Evolutionary conservation across 2,113 vertebrate genomes (phyloP).

Genomic region (Heterotis niloticus): DNA sequence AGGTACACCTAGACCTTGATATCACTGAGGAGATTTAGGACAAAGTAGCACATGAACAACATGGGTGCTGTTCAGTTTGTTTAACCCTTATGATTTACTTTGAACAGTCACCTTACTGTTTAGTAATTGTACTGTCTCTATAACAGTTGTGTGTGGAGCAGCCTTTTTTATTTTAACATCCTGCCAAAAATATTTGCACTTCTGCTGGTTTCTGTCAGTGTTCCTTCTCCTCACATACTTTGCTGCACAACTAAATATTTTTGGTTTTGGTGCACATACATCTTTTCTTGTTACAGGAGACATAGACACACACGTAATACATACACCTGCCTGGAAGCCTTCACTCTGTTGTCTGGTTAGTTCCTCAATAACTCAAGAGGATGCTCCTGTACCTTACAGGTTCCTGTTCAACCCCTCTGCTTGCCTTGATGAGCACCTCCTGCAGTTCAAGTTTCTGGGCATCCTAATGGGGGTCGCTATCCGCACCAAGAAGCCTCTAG

Average conservation of each 20-base stretch:
- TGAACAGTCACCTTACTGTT: neutral
- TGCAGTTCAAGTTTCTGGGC: conserved; percentile 81
- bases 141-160: neutral
- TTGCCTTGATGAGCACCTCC: conserved; percentile 73
- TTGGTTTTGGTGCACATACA: neutral
- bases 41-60: neutral
- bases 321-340: neutral
- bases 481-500: conserved; percentile 80
- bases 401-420: conserved; percentile 80
- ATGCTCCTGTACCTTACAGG: conserved; percentile 48
- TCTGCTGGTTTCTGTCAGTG: too few relatives aligned
- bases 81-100: neutral
- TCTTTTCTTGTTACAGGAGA: neutral
- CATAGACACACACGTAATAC: neutral
- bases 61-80: neutral
- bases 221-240: too few relatives aligned
- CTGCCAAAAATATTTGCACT: too few relatives aligned
- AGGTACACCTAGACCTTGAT: neutral
- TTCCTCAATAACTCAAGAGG: neutral
- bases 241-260: neutral
- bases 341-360: neutral
- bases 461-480: conserved; percentile 85
- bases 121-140: neutral
- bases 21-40: neutral
- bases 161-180: neutral